Evolutionary conservation across 2,888 invertebrate species (phyloP).

Genomic region (Sturmia bella): DNA sequence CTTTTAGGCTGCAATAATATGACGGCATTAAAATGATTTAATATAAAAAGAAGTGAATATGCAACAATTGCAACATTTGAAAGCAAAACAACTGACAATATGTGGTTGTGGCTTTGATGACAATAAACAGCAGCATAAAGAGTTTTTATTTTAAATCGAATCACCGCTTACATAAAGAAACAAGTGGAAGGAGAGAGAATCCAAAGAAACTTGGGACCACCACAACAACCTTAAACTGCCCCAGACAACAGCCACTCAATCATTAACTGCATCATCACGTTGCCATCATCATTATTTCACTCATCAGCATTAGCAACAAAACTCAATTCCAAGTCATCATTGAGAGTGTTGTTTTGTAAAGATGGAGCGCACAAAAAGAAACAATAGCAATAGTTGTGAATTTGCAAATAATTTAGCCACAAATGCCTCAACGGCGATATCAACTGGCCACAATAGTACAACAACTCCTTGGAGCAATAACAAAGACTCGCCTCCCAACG

Average conservation of each 20-base stretch:
- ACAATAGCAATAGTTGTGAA: constrained; percentile 74
- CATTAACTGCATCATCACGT: constrained; percentile 28
- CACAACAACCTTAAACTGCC: constrained; percentile 48
- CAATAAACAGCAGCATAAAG: constrained; percentile 4
- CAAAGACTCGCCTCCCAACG: constrained; percentile 76
- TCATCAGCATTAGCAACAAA: neutral
- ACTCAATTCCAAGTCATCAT: constrained; percentile 5
- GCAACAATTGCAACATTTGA: constrained; percentile 62
- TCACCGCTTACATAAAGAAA: constrained; percentile 33
- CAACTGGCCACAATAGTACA: constrained; percentile 64
- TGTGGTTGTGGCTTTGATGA: constrained; percentile 64
- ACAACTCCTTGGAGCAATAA: constrained; percentile 77
- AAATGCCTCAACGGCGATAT: constrained; percentile 59
- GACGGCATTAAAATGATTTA: constrained; percentile 35
- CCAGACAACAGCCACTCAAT: constrained; percentile 10
- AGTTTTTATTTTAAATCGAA: constrained; percentile 20
- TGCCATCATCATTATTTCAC: constrained; percentile 11
- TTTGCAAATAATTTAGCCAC: constrained; percentile 74
- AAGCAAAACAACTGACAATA: constrained; percentile 49
- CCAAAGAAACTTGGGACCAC: constrained; percentile 14
- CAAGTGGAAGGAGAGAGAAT: neutral
- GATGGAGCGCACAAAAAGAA: constrained; percentile 77
- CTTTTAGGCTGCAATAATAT: constrained; percentile 39
- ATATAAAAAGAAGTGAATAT: constrained; percentile 42
- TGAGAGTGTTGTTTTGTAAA: constrained; percentile 24